A percentile compares a stretch with the other conserved stretches of the same genome.
phyloP scores from a whole-genome alignment of 2,113 vertebrate species.

The Esox niger region DNA sequence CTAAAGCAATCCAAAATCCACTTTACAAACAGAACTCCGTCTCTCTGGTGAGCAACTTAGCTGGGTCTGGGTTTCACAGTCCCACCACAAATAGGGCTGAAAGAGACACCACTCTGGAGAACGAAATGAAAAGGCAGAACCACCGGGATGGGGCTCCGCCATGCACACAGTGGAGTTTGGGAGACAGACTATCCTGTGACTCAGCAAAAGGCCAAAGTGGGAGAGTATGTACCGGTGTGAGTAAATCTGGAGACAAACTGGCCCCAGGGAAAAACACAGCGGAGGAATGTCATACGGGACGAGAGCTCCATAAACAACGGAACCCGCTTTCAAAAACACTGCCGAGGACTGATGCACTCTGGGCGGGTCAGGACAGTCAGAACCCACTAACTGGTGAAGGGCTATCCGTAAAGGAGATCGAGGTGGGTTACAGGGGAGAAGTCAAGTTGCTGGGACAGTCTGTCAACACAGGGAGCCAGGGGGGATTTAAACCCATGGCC shows the following conservation, averaged over 20 bases:
- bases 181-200: slow-evolving; percentile 36
- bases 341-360: slow-evolving; percentile 47
- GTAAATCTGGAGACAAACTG: slow-evolving; percentile 23
- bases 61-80: slow-evolving; percentile 18
- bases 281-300: slow-evolving; percentile 25
- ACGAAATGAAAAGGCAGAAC: slow-evolving; percentile 25
- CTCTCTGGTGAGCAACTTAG: slow-evolving; percentile 5
- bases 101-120: slow-evolving; percentile 26
- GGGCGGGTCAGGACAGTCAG: slow-evolving; percentile 11
- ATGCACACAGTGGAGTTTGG: slow-evolving; percentile 13
- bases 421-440: slow-evolving; percentile 15
- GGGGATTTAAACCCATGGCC: slow-evolving; percentile 38
- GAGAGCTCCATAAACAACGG: slow-evolving; percentile 38
- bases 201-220: slow-evolving; percentile 37
- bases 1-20: slow-evolving; percentile 31
- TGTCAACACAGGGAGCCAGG: slow-evolving; percentile 18
- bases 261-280: slow-evolving; percentile 27
- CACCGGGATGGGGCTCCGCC: slow-evolving; percentile 16
- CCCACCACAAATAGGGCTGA: slow-evolving; percentile 17
- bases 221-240: slow-evolving; percentile 30
- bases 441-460: slow-evolving; percentile 19
- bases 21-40: slow-evolving; percentile 33
- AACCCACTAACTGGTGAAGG: neutral
- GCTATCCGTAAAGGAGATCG: slow-evolving; percentile 10
- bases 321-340: slow-evolving; percentile 32